Evolutionary conservation across 1,140 invertebrate species (phyloP).

Genomic region (Brevipalpus yothersi): DNA sequence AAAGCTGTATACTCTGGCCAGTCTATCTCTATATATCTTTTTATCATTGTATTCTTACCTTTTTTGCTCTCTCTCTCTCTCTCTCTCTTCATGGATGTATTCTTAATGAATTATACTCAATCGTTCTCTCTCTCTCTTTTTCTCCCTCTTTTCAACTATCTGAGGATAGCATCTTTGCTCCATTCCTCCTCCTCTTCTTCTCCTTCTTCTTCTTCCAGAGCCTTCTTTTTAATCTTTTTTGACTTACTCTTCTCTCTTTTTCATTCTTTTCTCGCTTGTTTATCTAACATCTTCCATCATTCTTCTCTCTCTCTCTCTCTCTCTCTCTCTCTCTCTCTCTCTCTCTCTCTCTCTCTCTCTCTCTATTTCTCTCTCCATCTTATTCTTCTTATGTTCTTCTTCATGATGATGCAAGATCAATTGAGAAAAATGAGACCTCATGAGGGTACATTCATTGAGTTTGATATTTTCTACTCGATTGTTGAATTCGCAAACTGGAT

Average conservation of each 20-base stretch:
- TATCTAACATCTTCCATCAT: background rate
- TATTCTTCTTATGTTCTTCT: too few relatives aligned
- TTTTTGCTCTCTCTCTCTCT: too few relatives aligned
- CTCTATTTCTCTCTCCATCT: too few relatives aligned
- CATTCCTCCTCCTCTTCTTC: background rate
- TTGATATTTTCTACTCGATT: too few relatives aligned
- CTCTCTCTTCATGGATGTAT: background rate
- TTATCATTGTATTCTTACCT: too few relatives aligned
- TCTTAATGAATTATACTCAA: background rate
- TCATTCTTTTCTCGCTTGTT: background rate
- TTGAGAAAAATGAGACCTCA: too few relatives aligned
- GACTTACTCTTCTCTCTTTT: background rate
- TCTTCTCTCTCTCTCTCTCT: background rate
- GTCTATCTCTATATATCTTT: too few relatives aligned
- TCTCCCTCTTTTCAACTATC: background rate
- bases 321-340: too few relatives aligned
- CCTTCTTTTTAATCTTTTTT: background rate
- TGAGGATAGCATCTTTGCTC: background rate
- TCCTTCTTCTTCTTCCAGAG: background rate
- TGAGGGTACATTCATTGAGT: too few relatives aligned
- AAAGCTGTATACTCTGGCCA: too few relatives aligned
- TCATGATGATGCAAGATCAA: too few relatives aligned
- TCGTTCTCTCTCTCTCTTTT: background rate
- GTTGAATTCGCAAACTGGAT: too few relatives aligned
- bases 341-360: background rate